Evolutionary conservation across 1,140 invertebrate genomes (phyloP), one percentile per base, ranked within the genome.

Genomic region (Pseudomyrmex dendroicus): DNA sequence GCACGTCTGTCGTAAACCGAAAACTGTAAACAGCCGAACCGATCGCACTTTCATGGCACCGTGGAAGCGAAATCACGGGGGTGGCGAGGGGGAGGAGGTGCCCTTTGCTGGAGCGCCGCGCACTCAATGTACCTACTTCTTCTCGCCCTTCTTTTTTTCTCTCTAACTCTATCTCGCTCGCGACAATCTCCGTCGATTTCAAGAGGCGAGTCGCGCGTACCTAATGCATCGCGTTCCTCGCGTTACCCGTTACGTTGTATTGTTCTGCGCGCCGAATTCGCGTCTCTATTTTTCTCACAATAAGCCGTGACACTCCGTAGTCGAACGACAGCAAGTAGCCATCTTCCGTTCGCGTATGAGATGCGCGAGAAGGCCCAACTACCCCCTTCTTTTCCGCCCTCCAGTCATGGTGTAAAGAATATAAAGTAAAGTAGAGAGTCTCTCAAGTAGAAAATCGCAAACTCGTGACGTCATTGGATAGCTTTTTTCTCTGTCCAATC

Each of bases 261-360:
- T 17, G 78, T 57, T 13, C 59, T 72, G 20, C 61, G 20, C 61
- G 56, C 82, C 22, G 56, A 64, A 80, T 86, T 56, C 82, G 67
- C 67, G 64, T 76, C 85, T 5, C 35, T 7, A 15, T 86, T 78
- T 73, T 70, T 84, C 91, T 91, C 89, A 89, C 54, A 78, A 78
- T 54, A 77, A 89, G 83, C 86, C 84, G 80, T 35, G 35, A 0
- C 66, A 91, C 90, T 91, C 82, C 76, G 67, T 59, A 82, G 85
- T 48, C 83, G 88, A 91, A 78, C 92, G 92, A 92, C 92, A 93
- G 91, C 90, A 90, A 91, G 92, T 88, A 88, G 91, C 92, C 92
- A 93, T 93, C 92, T 93, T 92, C 90, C 78, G 88, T 90, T 92
- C 90, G 90, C 90, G 88, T 89, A 57, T 46, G 89, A 89, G 88